Base-by-base conservation (phyloP, 2,888 invertebrate genomes). In the Galerucella pusilla region DNA sequence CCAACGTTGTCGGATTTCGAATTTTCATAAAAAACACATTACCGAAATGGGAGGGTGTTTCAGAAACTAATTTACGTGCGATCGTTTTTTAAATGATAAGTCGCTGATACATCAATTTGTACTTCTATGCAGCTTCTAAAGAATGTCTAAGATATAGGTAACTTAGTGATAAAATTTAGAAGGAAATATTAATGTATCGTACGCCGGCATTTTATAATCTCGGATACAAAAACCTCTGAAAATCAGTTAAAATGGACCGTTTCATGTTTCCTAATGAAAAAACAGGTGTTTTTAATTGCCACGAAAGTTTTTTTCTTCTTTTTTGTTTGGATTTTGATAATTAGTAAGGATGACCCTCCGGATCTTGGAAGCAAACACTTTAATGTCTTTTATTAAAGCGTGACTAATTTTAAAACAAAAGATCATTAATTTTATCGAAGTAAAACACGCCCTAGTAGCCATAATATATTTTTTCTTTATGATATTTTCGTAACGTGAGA, bases 401-500 rank as follows among this genome's bases (percentile, higher is more conserved):
- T 79, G 60, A 78, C 80, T 78, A 79, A 80, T 79, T 78, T 71
- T 74, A 71, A 80, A 78, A 80, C 79, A 80, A 79, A 79, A 79
- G 75, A 68, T 69, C 79, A 79, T 79, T 79, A 77, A 75, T 79
- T 75, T 77, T 71, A 72, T 69, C 71, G 71, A 45, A 69, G 74
- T 68, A 75, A 75, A 73, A 59, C 68, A 49, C 54, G 63, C 65
- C 60, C 67, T 42, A 42, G 35, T 42, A 42, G 35, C 7, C 35
- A 68, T 66, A 68, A 65, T 66, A 67, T 16, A n/a, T 59, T 65
- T 77, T 75, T 73, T 77, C 64, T 42, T 54, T 57, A 68, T 46
- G 59, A 75, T 72, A 75, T 73, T 75, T 68, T 73, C 20, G 68
- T 73, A 77, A 77, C 75, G 77, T 75, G 77, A 77, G 75, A 77